Evolutionary conservation across 2,113 vertebrate species (phyloP), one percentile per base, ranked within the genome.

Genomic region (Oreocharis arfaki): DNA sequence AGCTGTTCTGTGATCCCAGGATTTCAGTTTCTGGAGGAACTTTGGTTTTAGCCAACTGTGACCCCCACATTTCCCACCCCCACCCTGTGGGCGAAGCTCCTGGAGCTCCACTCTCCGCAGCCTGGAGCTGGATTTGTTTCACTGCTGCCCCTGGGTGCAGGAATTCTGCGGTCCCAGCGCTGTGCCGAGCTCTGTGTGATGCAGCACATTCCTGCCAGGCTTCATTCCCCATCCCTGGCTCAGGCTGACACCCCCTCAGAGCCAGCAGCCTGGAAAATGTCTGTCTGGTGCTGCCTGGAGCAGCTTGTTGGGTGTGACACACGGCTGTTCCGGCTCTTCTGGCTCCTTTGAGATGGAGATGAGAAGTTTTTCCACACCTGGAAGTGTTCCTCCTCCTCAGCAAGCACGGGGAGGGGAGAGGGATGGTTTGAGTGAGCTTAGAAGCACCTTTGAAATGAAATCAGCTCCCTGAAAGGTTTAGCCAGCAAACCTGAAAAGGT

Each of bases 141-240:
- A 1, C 11, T 35, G 49, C 30, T 33, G 41, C 18, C 30, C 22
- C n/a, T 1, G 11, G 18, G 6, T 30, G 33, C 47, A 50, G 79
- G 44, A 57, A 20, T 0, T 1, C 7, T 16, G 35, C 0, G 0
- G 14, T 61, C 6, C 24, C 41, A 49, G 74, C 9, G 7, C 27
- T n/a, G 33, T 65, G 64, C 63, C 79, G 59, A 86, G 39, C 63
- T 46, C 26, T 2, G 8, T 32, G 23, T 44, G 59, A 15, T 11
- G 32, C 21, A 35, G 20, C 30, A 50, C 2, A 0, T 49, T 64
- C 32, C 78, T 13, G 1, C 8, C 13, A 3, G 52, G 37, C 50
- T 52, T 4, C 0, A 0, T 35, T 61, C 28, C 81, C 67, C 79
- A 42, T 17, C 22, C 6, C 53, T 65, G 41, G 44, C 65, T 63